These are phyloP conservation scores for Colostygia pectinataria DNA, from an alignment of 2,888 invertebrate species.

Conservation along the genomic window DNA sequence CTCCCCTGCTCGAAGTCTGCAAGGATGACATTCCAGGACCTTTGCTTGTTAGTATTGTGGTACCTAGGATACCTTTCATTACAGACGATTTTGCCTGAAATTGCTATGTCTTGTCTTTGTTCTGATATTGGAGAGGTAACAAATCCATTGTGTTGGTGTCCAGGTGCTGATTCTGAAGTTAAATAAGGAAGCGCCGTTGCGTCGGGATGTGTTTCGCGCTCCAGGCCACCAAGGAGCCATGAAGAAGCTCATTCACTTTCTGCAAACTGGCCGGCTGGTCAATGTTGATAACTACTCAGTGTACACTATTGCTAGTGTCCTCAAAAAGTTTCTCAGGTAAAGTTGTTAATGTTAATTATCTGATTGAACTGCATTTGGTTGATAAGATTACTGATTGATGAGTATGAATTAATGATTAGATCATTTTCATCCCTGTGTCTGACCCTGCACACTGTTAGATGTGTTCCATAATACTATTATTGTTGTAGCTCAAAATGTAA, in stretches of 20 bases:
- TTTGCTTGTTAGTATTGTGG: slow-evolving; percentile 87
- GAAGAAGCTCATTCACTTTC: slow-evolving; percentile 95
- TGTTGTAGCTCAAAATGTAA: too few species aligned
- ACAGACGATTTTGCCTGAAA: too few species aligned
- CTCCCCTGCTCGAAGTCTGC: slow-evolving; percentile 95
- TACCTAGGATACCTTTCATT: too few species aligned
- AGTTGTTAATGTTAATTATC: slow-evolving; percentile 4
- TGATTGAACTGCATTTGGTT: too few species aligned
- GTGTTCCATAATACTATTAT: too few species aligned
- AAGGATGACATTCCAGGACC: slow-evolving; percentile 98
- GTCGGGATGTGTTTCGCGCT: slow-evolving; percentile 97
- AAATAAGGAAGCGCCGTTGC: slow-evolving; percentile 96
- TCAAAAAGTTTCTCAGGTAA: slow-evolving; percentile 95
- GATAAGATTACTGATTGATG: too few species aligned
- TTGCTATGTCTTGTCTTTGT: too few species aligned
- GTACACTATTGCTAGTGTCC: slow-evolving; percentile 98
- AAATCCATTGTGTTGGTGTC: slow-evolving; percentile 19
- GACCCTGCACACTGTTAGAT: too few species aligned
- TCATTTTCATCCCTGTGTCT: too few species aligned
- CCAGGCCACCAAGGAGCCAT: slow-evolving; percentile 97
- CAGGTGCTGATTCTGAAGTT: slow-evolving; percentile 95
- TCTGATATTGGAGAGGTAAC: slow-evolving; percentile 1
- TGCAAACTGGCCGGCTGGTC: slow-evolving; percentile 93
- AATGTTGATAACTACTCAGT: slow-evolving; percentile 98
- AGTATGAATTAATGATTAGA: too few species aligned